Base-by-base conservation (phyloP, 2,797 vertebrate species). In the Gymnopithys bicolor region DNA sequence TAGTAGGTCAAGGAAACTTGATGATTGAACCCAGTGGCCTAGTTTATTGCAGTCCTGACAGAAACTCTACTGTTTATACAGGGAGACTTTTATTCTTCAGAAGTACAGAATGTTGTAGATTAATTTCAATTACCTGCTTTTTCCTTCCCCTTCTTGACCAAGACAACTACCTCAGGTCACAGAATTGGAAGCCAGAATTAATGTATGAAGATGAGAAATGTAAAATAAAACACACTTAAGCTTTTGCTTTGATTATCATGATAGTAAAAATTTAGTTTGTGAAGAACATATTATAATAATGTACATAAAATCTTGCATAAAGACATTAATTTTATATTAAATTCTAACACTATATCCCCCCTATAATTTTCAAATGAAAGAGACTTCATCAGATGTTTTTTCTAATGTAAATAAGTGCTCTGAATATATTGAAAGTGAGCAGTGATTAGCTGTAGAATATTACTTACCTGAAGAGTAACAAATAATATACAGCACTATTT, bases 1-100 rank as follows among this genome's bases (percentile, higher is more conserved):
- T 97, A 96, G 87, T 95, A 97, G 96, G 96, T 96, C 95, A 97
- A 75, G 85, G 95, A 96, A 96, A 97, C 86, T 69, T 97, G 94
- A 97, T 91, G 93, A 92, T 60, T 90, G 82, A 88, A 90, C 86
- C 32, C 64, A 41, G 55, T 93, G 88, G 53, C 79, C 94, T 96
- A 64, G 75, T 91, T 97, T 94, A 96, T 96, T 96, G 80, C 92
- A 89, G 77, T 91, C 63, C 60, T 71, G 93, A 94, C 92, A 97
- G 87, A 96, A 97, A 94, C 94, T 35, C 41, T 64, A 85, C 85
- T 94, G 92, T 96, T 96, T 95, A 66, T 91, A 76, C 91, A 81
- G 86, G 64, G 64, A 70, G 58, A 84, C 67, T 95, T 96, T 64
- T 89, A 79, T 91, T 96, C 89, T 87, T 87, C 62, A 58, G 41